Evolutionary conservation across 2,113 vertebrate genomes (phyloP).

Genomic region (Lagopus leucura): DNA sequence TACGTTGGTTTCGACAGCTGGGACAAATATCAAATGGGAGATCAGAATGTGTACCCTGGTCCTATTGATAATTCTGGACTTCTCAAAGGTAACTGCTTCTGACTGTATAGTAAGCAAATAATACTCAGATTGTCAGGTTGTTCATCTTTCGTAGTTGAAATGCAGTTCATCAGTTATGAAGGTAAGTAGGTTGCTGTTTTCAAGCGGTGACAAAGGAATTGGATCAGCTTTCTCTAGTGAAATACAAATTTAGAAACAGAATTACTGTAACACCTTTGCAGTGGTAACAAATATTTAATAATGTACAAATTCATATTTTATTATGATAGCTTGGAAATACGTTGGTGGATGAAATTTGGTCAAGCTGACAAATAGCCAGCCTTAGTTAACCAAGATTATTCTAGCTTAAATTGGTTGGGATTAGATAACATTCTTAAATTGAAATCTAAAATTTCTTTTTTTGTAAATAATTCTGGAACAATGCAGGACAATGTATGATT

Average conservation of each 20-base stretch:
- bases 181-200: background rate
- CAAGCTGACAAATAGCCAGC: background rate
- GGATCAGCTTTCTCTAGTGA: background rate
- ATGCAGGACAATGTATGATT: background rate
- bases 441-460: background rate
- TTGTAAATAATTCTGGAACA: background rate
- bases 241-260: background rate
- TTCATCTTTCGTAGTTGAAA: background rate
- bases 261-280: background rate
- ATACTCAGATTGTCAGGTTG: background rate
- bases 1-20: slow-evolving; percentile 99
- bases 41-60: slow-evolving; percentile 97
- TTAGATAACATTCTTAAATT: background rate
- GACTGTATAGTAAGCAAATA: background rate
- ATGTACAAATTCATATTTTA: background rate
- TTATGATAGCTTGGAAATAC: background rate
- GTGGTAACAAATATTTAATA: background rate
- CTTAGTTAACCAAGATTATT: background rate
- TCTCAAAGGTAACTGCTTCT: slow-evolving; percentile 88
- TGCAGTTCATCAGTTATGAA: background rate
- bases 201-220: background rate
- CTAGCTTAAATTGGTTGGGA: background rate
- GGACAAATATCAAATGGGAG: slow-evolving; percentile 99
- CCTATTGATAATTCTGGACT: slow-evolving; percentile 97
- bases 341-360: background rate